phyloP scores from a whole-genome alignment of 2,113 vertebrate genomes.

The Actenoides hombroni region DNA sequence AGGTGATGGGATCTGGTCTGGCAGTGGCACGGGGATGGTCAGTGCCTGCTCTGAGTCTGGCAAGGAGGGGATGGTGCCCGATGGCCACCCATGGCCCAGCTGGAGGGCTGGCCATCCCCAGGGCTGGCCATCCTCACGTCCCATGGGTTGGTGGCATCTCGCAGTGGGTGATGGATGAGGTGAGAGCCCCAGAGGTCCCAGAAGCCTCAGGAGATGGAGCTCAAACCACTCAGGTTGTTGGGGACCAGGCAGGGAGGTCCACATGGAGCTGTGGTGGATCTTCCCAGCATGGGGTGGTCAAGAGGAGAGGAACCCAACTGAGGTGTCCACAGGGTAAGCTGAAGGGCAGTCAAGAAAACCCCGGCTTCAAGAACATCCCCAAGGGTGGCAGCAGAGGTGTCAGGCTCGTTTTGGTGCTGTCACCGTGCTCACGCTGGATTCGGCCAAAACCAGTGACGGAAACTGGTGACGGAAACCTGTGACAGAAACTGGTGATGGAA shows the following conservation, averaged over 20 bases:
- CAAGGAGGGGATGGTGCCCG: not conserved
- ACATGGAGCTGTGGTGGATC: accelerated
- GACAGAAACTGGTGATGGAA: no score
- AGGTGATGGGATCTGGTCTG: not conserved
- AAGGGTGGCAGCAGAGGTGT: no score
- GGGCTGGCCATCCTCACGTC: not conserved
- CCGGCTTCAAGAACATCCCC: no score
- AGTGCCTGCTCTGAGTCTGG: not conserved
- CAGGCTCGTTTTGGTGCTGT: no score
- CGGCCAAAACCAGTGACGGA: no score
- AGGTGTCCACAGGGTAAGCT: not conserved
- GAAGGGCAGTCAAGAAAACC: not conserved
- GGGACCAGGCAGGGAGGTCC: not conserved
- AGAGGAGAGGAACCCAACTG: not conserved
- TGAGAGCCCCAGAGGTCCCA: not conserved
- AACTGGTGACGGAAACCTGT: no score
- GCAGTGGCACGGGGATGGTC: not conserved
- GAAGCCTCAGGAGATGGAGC: not conserved
- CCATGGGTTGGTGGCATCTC: not conserved
- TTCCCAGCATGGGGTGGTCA: no score
- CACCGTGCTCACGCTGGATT: no score
- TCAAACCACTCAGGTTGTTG: accelerated
- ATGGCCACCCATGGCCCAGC: not conserved
- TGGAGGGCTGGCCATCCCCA: not conserved
- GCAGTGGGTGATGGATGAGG: not conserved